phyloP scores from a whole-genome alignment of 2,113 vertebrate species.

The Microcebus lehilahytsara region DNA sequence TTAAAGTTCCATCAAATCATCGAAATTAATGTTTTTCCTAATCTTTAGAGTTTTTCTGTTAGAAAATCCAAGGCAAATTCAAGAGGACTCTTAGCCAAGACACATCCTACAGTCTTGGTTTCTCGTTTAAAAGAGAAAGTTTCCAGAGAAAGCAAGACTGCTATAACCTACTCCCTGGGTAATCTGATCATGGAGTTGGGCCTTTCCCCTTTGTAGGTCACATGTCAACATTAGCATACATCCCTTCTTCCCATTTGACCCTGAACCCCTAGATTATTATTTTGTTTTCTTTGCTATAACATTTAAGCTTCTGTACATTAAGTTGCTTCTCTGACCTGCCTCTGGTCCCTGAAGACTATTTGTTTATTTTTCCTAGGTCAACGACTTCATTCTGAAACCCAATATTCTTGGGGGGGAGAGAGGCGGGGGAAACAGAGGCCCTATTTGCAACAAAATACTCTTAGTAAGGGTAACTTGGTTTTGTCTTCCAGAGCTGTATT shows the following conservation, averaged over 20 bases:
- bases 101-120: not conserved
- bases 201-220: not conserved
- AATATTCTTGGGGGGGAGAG: not conserved
- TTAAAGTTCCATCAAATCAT: slow-evolving; percentile 2
- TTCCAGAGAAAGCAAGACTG: not conserved
- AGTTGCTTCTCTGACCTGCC: not conserved
- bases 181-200: not conserved
- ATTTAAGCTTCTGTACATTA: not conserved
- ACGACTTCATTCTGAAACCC: slow-evolving; percentile 46
- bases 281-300: slow-evolving; percentile 16
- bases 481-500: not conserved
- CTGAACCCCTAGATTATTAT: not conserved
- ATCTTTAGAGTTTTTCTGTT: not conserved
- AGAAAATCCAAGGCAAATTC: slow-evolving; percentile 20
- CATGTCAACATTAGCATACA: not conserved
- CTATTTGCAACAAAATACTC: slow-evolving; percentile 35
- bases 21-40: not conserved
- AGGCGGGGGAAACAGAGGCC: not conserved
- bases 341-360: not conserved
- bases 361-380: slow-evolving; percentile 12
- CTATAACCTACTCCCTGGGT: not conserved
- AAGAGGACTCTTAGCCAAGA: not conserved
- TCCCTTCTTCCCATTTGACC: not conserved
- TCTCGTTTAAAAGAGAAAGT: not conserved
- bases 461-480: not conserved